Conservation (phyloP, 2,797 vertebrate genomes). For the Trematomus bernacchii region DNA sequence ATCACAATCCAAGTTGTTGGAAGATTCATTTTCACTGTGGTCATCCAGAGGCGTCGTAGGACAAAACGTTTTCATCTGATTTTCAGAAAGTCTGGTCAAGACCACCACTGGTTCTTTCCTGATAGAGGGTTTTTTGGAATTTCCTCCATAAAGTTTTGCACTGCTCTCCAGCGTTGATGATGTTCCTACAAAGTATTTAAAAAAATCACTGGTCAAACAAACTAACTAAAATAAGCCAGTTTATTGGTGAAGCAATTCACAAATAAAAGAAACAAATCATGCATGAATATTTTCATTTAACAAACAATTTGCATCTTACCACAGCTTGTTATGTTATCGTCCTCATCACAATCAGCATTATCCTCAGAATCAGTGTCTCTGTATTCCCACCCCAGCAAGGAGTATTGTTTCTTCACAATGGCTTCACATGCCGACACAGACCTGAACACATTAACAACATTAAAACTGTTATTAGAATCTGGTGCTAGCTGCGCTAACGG, state of each 20-base stretch:
- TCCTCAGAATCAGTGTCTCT: slow-evolving; percentile 65
- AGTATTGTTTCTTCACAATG: slow-evolving; percentile 72
- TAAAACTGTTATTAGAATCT: too few relatives aligned
- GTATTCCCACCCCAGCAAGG: slow-evolving; percentile 75
- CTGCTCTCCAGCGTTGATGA: too few relatives aligned
- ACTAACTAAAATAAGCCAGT: background rate
- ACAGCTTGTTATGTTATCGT: background rate
- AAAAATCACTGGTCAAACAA: slow-evolving; percentile 9
- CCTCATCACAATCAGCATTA: slow-evolving; percentile 61
- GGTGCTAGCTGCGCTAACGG: too few relatives aligned
- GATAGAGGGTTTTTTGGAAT: too few relatives aligned
- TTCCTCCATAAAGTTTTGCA: too few relatives aligned
- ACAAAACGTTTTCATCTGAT: fast-evolving
- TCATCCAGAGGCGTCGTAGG: fast-evolving
- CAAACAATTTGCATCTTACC: slow-evolving; percentile 45
- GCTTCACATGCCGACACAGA: slow-evolving; percentile 75
- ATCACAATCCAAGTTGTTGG: background rate
- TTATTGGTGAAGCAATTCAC: background rate
- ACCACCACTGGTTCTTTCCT: slow-evolving; percentile 34
- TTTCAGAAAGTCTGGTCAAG: slow-evolving; percentile 38
- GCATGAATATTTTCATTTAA: background rate
- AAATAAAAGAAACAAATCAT: background rate
- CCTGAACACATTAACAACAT: slow-evolving; percentile 56
- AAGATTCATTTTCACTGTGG: background rate
- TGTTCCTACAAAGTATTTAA: slow-evolving; percentile 31